A percentile compares a stretch with the other conserved stretches of the same genome.
phyloP scores from a whole-genome alignment of 2,888 invertebrate genomes.

The Drosophila quinaria region DNA sequence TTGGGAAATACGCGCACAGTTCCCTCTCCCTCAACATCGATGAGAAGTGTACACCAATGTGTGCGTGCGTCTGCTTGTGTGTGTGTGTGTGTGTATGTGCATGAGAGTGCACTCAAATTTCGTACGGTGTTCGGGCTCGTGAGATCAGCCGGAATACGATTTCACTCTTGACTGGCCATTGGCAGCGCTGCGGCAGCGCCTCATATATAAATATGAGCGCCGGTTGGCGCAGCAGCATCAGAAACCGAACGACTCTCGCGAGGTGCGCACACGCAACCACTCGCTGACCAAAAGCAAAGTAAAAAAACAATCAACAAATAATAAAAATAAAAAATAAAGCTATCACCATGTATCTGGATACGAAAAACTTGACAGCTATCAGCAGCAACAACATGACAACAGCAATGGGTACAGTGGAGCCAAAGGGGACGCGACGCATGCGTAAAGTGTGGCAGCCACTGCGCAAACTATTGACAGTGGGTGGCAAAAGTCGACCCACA shows the following conservation, averaged over 20 bases:
- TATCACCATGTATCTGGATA: slow-evolving; percentile 82
- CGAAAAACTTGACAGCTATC: slow-evolving; percentile 79
- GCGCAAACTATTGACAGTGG: slow-evolving; percentile 75
- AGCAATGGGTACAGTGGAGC: slow-evolving; percentile 27
- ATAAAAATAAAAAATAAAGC: slow-evolving; percentile 32
- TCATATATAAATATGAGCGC: slow-evolving; percentile 84
- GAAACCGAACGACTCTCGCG: slow-evolving; percentile 83
- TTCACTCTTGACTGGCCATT: slow-evolving; percentile 78
- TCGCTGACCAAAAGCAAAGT: slow-evolving; percentile 42
- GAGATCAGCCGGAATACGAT: slow-evolving; percentile 82
- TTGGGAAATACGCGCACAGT: slow-evolving; percentile 81
- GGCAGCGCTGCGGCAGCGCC: slow-evolving; percentile 72
- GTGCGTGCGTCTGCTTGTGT: slow-evolving; percentile 9
- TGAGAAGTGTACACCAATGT: slow-evolving; percentile 33
- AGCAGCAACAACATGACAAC: slow-evolving; percentile 41
- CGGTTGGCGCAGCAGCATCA: slow-evolving; percentile 84
- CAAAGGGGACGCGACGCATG: slow-evolving; percentile 68
- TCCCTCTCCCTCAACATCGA: slow-evolving; percentile 56
- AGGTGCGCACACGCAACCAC: slow-evolving; percentile 80
- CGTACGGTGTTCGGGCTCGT: slow-evolving; percentile 80
- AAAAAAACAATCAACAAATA: slow-evolving; percentile 22
- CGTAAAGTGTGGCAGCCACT: slow-evolving; percentile 83
- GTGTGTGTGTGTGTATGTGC: slow-evolving; percentile 40
- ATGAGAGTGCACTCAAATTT: slow-evolving; percentile 81
- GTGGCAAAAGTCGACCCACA: slow-evolving; percentile 63